Percentiles rank a stretch among this genome's conserved stretches.
phyloP scores from a whole-genome alignment of 2,113 vertebrate species.

The Galeopterus variegatus region DNA sequence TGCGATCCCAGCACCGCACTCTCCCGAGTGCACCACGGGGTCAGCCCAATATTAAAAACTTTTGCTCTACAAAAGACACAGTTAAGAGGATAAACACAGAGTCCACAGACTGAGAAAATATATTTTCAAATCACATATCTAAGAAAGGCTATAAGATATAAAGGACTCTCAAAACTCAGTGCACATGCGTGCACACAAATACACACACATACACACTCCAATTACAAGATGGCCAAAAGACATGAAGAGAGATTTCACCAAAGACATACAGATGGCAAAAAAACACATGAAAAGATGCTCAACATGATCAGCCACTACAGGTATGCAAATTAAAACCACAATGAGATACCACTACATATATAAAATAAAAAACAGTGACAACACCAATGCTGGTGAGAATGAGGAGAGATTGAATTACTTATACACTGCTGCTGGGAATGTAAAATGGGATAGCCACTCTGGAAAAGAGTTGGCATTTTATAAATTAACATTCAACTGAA shows the following conservation, averaged over 20 bases:
- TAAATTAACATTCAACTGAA: slow-evolving; percentile 18
- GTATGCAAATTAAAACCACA: not conserved
- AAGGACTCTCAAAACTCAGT: not conserved
- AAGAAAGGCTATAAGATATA: not conserved
- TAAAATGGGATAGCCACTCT: not conserved
- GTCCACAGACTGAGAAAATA: not conserved
- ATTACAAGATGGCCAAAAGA: not conserved
- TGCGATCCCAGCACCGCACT: too few species aligned
- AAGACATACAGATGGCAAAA: not conserved
- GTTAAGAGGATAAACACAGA: not conserved
- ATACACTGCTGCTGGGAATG: not conserved
- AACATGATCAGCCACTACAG: not conserved
- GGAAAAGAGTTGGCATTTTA: not conserved
- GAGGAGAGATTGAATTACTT: not conserved
- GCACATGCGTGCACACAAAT: not conserved
- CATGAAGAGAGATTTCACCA: not conserved
- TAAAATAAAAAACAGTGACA: slow-evolving; percentile 8
- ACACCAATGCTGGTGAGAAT: not conserved
- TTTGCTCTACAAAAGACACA: not conserved
- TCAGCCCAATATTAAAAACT: not conserved
- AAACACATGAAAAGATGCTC: not conserved
- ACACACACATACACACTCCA: not conserved
- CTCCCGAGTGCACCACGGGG: too few species aligned
- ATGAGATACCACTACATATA: not conserved
- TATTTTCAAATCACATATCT: not conserved